A percentile compares a stretch with the other conserved stretches of the same genome.
Conservation (phyloP, 2,797 vertebrate genomes). For the Bufotes viridis region DNA sequence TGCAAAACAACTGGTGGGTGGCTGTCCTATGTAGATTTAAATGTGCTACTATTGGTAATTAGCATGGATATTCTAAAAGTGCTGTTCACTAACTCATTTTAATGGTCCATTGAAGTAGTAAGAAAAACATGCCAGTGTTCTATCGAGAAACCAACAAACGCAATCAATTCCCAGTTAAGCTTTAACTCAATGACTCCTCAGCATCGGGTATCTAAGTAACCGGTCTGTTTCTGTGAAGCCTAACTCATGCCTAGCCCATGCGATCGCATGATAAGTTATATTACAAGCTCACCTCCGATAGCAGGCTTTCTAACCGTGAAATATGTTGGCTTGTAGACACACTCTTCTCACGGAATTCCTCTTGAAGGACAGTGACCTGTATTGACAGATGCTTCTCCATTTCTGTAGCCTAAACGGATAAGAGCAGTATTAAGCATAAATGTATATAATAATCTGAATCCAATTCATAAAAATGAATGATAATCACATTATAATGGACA, state of each 20-base stretch:
- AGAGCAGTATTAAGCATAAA: neutral
- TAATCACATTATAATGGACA: neutral
- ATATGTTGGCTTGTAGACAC: conserved; percentile 94
- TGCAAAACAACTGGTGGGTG: neutral
- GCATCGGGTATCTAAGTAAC: neutral
- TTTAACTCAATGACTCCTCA: neutral
- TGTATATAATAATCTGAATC: neutral
- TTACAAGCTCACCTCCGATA: conserved; percentile 88
- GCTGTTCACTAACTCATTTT: neutral
- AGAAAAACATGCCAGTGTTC: neutral
- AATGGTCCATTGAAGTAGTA: neutral
- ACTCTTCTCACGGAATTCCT: conserved; percentile 94
- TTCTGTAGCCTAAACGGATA: conserved; percentile 86
- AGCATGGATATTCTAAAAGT: neutral
- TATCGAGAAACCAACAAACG: neutral
- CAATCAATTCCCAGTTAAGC: neutral
- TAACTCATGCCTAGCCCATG: neutral
- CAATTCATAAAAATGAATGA: neutral
- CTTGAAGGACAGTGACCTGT: conserved; percentile 93
- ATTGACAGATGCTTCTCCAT: conserved; percentile 93
- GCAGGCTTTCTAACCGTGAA: conserved; percentile 89
- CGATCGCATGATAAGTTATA: neutral
- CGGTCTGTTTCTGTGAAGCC: neutral
- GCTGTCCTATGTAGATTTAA: neutral
- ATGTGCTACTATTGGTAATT: neutral